Evolutionary conservation across 2,888 invertebrate genomes (phyloP).

Genomic region (Gortyna flavago): DNA sequence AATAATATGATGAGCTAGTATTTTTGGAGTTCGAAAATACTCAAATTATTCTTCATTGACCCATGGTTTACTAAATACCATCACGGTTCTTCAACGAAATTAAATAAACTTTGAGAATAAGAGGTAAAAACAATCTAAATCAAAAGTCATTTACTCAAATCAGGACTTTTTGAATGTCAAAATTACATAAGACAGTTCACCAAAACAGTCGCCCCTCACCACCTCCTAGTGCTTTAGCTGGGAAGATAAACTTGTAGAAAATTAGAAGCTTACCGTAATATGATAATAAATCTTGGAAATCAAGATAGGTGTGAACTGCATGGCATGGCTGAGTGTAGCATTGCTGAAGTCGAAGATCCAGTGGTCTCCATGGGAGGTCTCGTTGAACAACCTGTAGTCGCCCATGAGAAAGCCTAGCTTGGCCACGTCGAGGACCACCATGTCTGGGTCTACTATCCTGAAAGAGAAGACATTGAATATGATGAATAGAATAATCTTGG

Average conservation of each 20-base stretch:
- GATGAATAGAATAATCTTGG: not conserved
- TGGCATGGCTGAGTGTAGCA: constrained; percentile 61
- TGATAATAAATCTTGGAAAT: constrained; percentile 56
- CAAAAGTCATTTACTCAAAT: no score
- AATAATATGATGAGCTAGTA: no score
- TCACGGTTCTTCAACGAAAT: no score
- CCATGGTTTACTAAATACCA: no score
- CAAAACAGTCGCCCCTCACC: no score
- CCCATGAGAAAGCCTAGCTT: constrained; percentile 68
- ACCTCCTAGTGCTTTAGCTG: no score
- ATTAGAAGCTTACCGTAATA: constrained; percentile 50
- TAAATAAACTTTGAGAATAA: no score
- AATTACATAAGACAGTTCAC: no score
- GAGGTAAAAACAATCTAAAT: no score
- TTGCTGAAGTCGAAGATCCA: constrained; percentile 80
- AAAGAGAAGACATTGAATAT: not conserved
- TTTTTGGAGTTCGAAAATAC: no score
- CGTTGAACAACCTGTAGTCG: constrained; percentile 80
- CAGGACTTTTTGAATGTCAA: no score
- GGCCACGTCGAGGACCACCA: constrained; percentile 57
- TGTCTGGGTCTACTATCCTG: constrained; percentile 54
- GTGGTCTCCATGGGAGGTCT: constrained; percentile 77
- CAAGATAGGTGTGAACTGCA: constrained; percentile 56
- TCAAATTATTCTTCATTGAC: no score
- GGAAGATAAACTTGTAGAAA: not conserved